Conservation (phyloP, 2,888 invertebrate genomes). For the Folsomia manolachei region DNA sequence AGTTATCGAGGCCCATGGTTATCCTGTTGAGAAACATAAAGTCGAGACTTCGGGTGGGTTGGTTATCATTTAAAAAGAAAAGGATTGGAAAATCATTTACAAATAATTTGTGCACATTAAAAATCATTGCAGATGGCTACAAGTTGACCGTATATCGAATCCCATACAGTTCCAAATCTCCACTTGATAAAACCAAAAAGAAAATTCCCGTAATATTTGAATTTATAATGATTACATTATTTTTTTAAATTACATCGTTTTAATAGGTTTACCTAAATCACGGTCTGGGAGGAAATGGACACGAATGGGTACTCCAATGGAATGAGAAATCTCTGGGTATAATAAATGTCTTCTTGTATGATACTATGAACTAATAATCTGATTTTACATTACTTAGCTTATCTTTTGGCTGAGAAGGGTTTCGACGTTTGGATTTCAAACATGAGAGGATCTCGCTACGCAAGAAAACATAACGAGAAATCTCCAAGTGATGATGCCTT, state of each 20-base stretch:
- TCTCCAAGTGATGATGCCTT: neutral
- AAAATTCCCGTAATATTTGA: no score
- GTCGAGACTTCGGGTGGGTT: no score
- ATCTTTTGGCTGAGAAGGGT: neutral
- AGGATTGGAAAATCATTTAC: no score
- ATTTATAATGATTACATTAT: no score
- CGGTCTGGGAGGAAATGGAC: neutral
- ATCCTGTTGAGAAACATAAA: no score
- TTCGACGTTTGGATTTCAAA: neutral
- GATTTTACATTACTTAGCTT: neutral
- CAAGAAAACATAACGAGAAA: neutral
- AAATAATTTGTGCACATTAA: no score
- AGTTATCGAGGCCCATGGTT: no score
- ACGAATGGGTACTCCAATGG: neutral
- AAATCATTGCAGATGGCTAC: neutral
- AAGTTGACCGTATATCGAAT: neutral
- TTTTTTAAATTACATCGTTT: no score
- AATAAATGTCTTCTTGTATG: no score
- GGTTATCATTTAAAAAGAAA: no score
- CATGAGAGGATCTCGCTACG: neutral
- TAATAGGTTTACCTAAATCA: neutral
- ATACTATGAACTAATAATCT: neutral
- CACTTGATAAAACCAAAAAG: neutral
- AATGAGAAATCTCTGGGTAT: neutral
- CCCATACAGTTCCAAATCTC: neutral